Evolutionary conservation across 35 echinoderm and acorn worm genomes (phyloP).

Genomic region (Amphiura filiformis): DNA sequence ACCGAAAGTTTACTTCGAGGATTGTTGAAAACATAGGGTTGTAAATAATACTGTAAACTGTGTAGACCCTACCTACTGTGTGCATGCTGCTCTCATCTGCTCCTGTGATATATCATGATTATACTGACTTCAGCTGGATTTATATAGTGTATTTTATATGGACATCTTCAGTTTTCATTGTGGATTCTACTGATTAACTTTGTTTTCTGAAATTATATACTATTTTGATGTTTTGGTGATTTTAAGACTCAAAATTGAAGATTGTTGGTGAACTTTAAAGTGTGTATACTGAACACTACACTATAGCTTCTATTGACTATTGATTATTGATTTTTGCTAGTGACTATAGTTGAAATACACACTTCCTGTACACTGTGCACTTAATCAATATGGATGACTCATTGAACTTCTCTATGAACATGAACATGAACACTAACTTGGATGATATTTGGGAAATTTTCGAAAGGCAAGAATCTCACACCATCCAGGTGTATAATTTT

Average conservation of each 20-base stretch:
- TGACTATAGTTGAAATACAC: too few species aligned
- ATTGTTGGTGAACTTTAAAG: not conserved
- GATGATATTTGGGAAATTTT: not conserved
- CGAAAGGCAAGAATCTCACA: not conserved
- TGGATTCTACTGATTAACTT: not conserved
- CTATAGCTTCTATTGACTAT: not conserved
- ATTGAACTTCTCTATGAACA: not conserved
- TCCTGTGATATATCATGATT: not conserved
- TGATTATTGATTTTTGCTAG: not conserved
- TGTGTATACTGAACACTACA: not conserved
- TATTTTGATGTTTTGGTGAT: not conserved
- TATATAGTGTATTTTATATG: not conserved
- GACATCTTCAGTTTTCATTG: not conserved
- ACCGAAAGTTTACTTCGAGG: too few species aligned
- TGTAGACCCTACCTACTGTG: not conserved
- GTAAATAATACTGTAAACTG: too few species aligned
- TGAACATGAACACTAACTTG: too few species aligned
- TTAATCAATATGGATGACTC: not conserved
- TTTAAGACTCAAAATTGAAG: not conserved
- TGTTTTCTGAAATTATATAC: not conserved
- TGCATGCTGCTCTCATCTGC: not conserved
- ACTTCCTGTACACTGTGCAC: not conserved
- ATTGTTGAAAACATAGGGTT: too few species aligned
- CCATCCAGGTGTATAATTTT: not conserved
- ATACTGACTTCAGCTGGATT: not conserved